A percentile compares a stretch with the other conserved stretches of the same genome.
Conservation (phyloP, 1,140 invertebrate species). For the Goniozus legneri region DNA sequence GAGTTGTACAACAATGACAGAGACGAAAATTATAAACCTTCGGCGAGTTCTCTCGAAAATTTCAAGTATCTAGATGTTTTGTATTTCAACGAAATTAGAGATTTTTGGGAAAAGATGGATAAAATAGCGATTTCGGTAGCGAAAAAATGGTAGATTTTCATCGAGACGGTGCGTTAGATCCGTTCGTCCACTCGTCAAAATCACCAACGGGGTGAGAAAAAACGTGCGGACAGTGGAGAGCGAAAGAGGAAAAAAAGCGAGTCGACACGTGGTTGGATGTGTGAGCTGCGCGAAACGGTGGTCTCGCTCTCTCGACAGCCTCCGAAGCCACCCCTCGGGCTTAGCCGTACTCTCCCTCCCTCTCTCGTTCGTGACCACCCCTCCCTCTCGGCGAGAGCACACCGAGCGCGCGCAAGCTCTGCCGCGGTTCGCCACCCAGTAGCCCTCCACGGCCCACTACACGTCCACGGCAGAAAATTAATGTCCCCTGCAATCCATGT, state of each 20-base stretch:
- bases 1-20: no score
- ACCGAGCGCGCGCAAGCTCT: constrained; percentile 15
- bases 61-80: no score
- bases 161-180: no score
- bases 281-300: constrained; percentile 18
- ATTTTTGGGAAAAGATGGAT: no score
- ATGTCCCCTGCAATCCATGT: constrained; percentile 57
- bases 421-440: constrained; percentile 16
- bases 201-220: constrained; percentile 28
- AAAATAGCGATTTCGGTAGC: no score
- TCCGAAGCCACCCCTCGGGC: no score
- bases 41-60: no score
- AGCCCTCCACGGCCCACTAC: constrained; percentile 41
- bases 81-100: no score
- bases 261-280: constrained; percentile 28
- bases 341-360: neutral
- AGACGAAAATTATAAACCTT: no score
- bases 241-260: constrained; percentile 15
- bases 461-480: constrained; percentile 55
- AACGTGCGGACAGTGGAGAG: constrained; percentile 24
- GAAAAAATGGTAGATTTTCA: no score
- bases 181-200: constrained; percentile 46
- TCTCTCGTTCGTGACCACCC: constrained; percentile 3
- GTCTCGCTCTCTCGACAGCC: no score
- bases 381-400: constrained; percentile 9